These are phyloP conservation scores for Phytoseiulus persimilis DNA, from an alignment of 2,888 invertebrate genomes.

Conservation along the genomic window DNA sequence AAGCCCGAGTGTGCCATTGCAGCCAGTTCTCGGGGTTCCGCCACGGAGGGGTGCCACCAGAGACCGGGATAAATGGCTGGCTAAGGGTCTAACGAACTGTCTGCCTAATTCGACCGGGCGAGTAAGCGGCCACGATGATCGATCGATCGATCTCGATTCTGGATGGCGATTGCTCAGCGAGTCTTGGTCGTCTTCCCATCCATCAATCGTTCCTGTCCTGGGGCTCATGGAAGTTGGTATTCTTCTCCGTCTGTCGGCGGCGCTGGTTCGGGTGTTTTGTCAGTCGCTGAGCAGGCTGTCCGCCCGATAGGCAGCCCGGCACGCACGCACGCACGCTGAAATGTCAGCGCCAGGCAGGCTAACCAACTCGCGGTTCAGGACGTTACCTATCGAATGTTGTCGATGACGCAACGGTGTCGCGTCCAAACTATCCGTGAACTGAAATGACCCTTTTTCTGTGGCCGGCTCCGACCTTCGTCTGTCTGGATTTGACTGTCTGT, in stretches of 20 bases:
- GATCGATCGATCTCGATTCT: background rate
- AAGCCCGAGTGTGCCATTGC: too few species aligned
- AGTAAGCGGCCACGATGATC: background rate
- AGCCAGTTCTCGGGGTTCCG: background rate
- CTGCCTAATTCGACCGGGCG: background rate
- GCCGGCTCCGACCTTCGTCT: background rate
- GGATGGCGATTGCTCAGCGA: background rate
- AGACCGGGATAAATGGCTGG: background rate
- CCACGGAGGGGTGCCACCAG: background rate
- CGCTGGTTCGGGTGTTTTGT: background rate
- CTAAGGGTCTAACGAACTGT: background rate
- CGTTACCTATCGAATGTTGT: background rate
- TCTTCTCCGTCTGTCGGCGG: background rate
- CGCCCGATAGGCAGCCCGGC: background rate
- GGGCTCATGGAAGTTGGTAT: background rate
- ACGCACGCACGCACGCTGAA: background rate
- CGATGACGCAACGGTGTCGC: background rate
- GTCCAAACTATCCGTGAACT: background rate
- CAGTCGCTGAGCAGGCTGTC: background rate
- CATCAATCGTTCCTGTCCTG: background rate
- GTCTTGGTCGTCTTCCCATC: too few species aligned
- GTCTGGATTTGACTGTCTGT: background rate
- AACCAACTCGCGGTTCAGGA: background rate
- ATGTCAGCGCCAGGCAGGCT: background rate
- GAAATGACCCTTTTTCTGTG: background rate